Evolutionary conservation across 1,140 invertebrate genomes (phyloP).

Genomic region (Apis cerana): DNA sequence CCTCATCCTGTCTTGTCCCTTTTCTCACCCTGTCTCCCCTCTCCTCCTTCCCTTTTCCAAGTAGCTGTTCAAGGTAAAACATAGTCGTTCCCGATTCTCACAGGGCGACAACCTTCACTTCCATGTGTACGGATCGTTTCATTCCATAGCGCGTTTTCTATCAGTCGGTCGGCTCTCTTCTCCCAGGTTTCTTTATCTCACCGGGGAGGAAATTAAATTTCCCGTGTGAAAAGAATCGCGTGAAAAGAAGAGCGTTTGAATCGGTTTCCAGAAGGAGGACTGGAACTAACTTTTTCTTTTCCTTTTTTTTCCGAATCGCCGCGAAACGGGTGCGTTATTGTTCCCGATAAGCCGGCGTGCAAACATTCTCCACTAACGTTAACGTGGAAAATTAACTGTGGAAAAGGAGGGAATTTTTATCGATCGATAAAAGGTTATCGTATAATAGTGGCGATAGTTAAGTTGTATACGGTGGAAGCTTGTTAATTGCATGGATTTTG

Average conservation of each 20-base stretch:
- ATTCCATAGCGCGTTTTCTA: background rate
- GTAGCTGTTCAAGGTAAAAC: slow-evolving; percentile 2
- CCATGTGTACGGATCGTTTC: background rate
- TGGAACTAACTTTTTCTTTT: slow-evolving; percentile 27
- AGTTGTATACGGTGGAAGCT: no score
- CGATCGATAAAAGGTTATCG: no score
- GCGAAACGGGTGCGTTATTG: slow-evolving; percentile 31
- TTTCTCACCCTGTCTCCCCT: background rate
- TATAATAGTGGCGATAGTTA: no score
- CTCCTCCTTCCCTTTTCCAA: background rate
- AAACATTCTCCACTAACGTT: background rate
- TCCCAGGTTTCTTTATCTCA: slow-evolving; percentile 21
- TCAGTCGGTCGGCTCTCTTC: background rate
- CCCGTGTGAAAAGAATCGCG: slow-evolving; percentile 6
- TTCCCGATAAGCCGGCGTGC: background rate
- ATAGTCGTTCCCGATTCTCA: background rate
- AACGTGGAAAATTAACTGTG: slow-evolving; percentile 16
- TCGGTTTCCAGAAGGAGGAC: no score
- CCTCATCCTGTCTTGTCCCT: background rate
- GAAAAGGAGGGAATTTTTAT: background rate
- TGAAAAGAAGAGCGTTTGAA: no score
- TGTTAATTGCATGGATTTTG: no score
- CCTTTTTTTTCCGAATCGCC: background rate
- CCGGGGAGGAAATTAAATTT: slow-evolving; percentile 40
- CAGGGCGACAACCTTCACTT: slow-evolving; percentile 21